These are phyloP conservation scores for Parelbella ahira DNA, from an alignment of 2,888 invertebrate species.

Conservation along the genomic window DNA sequence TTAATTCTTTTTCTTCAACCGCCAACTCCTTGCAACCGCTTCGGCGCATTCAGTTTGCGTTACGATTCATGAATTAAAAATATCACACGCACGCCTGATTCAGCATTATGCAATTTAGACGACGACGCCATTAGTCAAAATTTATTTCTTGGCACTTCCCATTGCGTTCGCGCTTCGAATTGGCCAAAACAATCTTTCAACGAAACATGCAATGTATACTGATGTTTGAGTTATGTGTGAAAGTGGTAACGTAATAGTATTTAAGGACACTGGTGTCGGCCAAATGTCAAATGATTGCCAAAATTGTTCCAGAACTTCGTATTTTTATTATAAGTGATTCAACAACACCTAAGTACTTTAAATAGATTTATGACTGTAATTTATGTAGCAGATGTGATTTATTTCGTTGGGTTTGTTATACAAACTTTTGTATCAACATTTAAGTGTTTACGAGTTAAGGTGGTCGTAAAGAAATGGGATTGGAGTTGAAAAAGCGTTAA, in stretches of 20 bases:
- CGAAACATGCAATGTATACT: neutral
- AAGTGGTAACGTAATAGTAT: too few relatives aligned
- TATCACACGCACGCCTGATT: conserved; percentile 46
- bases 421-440: too few relatives aligned
- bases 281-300: conserved; percentile 38
- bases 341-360: conserved; percentile 17
- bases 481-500: too few relatives aligned
- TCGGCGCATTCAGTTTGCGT: conserved; percentile 42
- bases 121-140: conserved; percentile 6
- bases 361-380: conserved; percentile 21
- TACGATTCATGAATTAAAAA: conserved; percentile 69
- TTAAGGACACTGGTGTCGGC: conserved; percentile 27
- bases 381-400: conserved; percentile 34
- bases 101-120: conserved; percentile 19
- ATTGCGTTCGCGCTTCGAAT: neutral
- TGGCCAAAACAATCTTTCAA: neutral
- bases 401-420: conserved; percentile 4
- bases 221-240: neutral
- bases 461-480: too few relatives aligned
- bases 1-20: conserved; percentile 37
- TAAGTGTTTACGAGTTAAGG: too few relatives aligned
- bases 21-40: conserved; percentile 38
- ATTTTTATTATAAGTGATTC: conserved; percentile 29
- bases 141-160: neutral
- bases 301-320: conserved; percentile 37